These are phyloP conservation scores for Spilarctia lutea DNA, from an alignment of 2,888 invertebrate species.

Conservation along the genomic window DNA sequence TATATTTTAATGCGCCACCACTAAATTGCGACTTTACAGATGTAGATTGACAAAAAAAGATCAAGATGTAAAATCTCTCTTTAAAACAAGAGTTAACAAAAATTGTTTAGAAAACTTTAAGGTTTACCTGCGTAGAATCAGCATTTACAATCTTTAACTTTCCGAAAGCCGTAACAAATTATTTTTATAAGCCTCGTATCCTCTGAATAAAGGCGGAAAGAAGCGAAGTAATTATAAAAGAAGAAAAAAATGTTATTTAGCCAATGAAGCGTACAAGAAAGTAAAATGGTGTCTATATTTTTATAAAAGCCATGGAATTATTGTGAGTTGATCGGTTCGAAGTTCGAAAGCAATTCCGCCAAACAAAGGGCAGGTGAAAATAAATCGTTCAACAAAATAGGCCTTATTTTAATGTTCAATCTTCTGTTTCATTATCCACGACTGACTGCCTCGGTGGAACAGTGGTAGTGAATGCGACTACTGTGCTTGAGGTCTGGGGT, in stretches of 20 bases:
- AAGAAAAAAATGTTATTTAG: slow-evolving; percentile 61
- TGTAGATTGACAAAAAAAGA: not conserved
- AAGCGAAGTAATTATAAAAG: slow-evolving; percentile 65
- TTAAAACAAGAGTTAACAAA: not conserved
- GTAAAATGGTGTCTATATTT: slow-evolving; percentile 66
- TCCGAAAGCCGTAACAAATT: slow-evolving; percentile 49
- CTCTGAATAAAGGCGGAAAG: slow-evolving; percentile 59
- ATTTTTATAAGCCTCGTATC: slow-evolving; percentile 61
- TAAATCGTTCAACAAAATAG: slow-evolving; percentile 50
- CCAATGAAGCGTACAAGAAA: slow-evolving; percentile 63
- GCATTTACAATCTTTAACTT: slow-evolving; percentile 25
- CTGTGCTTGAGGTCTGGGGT: too few species aligned
- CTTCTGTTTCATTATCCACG: slow-evolving; percentile 45
- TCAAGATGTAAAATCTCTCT: not conserved
- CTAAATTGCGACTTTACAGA: not conserved
- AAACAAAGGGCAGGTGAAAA: slow-evolving; percentile 47
- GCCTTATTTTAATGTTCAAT: slow-evolving; percentile 43
- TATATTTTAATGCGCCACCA: not conserved
- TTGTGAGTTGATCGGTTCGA: slow-evolving; percentile 61
- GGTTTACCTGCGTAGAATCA: not conserved
- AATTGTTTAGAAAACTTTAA: not conserved
- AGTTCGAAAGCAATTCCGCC: slow-evolving; percentile 51
- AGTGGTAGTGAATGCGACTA: too few species aligned
- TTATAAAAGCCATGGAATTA: slow-evolving; percentile 72
- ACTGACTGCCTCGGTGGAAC: too few species aligned